These are phyloP conservation scores for Nasonia oneida DNA, from an alignment of 2,888 invertebrate species.

Conservation along the genomic window DNA sequence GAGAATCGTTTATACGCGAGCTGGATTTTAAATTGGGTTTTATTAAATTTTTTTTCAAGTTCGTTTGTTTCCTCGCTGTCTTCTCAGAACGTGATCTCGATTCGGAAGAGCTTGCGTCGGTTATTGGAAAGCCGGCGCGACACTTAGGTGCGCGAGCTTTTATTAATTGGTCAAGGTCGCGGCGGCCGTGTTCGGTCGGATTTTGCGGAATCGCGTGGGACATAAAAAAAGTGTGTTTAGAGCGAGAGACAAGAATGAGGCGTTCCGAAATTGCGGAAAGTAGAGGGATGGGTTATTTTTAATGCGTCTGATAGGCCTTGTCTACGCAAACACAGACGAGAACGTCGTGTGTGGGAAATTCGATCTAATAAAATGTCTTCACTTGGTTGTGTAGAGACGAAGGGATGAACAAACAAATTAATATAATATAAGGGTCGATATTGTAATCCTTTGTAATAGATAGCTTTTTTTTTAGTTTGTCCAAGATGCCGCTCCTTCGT, in stretches of 20 bases:
- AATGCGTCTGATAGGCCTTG: not conserved
- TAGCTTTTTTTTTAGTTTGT: not conserved
- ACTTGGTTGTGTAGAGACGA: not conserved
- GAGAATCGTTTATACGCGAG: not conserved
- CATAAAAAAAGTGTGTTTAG: not conserved
- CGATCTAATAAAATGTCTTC: not conserved
- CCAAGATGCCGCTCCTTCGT: constrained; percentile 4
- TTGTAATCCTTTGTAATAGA: not conserved
- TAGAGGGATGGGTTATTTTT: not conserved
- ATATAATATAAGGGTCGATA: not conserved
- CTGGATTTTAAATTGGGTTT: not conserved
- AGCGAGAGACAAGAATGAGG: not conserved
- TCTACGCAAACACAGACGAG: not conserved
- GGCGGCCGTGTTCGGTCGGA: not conserved
- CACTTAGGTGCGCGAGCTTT: not conserved
- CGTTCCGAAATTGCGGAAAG: not conserved
- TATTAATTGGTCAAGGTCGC: not conserved
- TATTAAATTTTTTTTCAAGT: not conserved
- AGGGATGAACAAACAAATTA: not conserved
- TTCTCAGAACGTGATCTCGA: not conserved
- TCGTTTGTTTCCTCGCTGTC: not conserved
- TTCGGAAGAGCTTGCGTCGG: not conserved
- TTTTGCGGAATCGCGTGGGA: not conserved
- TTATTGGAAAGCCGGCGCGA: not conserved
- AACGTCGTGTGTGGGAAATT: not conserved